Evolutionary conservation across 2,888 invertebrate species (phyloP).

Genomic region (Melolontha melolontha): DNA sequence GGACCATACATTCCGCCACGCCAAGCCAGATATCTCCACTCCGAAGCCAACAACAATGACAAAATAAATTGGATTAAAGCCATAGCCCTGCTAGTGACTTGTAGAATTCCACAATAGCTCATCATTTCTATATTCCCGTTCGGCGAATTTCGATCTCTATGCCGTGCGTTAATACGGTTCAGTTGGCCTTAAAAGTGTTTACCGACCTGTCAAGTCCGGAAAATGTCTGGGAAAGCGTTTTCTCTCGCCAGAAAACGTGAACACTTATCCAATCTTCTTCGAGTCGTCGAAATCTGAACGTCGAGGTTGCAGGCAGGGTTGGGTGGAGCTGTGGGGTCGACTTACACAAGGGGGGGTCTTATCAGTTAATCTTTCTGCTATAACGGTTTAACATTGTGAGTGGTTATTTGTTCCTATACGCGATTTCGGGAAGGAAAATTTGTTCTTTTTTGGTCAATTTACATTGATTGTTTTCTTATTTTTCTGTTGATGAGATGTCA

Average conservation of each 20-base stretch:
- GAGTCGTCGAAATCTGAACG: conserved; percentile 27
- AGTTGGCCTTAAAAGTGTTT: conserved; percentile 62
- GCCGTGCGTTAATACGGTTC: conserved; percentile 46
- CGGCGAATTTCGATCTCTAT: conserved; percentile 31
- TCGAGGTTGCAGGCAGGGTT: not conserved
- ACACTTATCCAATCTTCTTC: conserved; percentile 64
- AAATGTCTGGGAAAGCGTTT: conserved; percentile 65
- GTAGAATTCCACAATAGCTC: conserved; percentile 65
- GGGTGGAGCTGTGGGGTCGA: conserved; percentile 18
- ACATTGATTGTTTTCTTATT: conserved; percentile 4
- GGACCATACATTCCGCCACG: conserved; percentile 46
- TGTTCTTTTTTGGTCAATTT: conserved; percentile 20
- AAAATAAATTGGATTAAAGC: conserved; percentile 67
- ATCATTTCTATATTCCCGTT: conserved; percentile 58
- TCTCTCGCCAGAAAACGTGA: conserved; percentile 55
- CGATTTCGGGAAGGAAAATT: conserved; percentile 5
- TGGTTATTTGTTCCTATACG: conserved; percentile 37
- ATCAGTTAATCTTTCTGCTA: conserved; percentile 38
- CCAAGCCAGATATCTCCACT: conserved; percentile 57
- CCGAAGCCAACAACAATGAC: conserved; percentile 64
- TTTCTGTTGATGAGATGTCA: no score
- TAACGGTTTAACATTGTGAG: conserved; percentile 31
- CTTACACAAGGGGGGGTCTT: conserved; percentile 31
- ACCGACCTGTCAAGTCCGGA: conserved; percentile 65
- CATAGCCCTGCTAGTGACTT: conserved; percentile 64